Evolutionary conservation across 2,888 invertebrate genomes (phyloP).

Genomic region (Trichogramma evanescens): DNA sequence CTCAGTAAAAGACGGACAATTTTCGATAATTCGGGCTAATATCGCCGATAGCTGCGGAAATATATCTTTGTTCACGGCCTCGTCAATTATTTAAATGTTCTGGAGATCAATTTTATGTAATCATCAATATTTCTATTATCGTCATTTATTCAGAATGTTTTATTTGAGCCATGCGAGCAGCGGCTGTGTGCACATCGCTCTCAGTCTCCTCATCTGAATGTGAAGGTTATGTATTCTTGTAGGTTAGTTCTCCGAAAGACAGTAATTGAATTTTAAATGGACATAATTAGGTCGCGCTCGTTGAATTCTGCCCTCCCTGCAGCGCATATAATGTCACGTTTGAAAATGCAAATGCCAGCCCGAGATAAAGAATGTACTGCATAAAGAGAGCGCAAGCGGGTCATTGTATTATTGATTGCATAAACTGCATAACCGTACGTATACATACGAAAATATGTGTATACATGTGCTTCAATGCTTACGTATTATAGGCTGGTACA

Average conservation of each 20-base stretch:
- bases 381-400: background rate
- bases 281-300: constrained; percentile 36
- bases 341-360: constrained; percentile 8
- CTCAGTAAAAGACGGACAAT: no score
- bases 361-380: background rate
- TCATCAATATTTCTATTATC: background rate
- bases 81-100: background rate
- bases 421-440: no score
- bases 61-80: background rate
- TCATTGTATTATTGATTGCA: no score
- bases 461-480: no score
- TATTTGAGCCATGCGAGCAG: no score
- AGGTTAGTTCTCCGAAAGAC: constrained; percentile 2
- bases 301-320: constrained; percentile 19
- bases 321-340: constrained; percentile 20
- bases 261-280: constrained; percentile 43
- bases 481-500: no score
- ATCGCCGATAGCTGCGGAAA: no score
- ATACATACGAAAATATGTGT: no score
- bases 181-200: no score
- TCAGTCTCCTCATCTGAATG: no score
- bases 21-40: no score
- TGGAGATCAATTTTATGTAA: background rate
- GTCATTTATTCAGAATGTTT: background rate
- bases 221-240: no score